phyloP scores from a whole-genome alignment of 2,888 invertebrate species.

The Sphaeridia pumilis region DNA sequence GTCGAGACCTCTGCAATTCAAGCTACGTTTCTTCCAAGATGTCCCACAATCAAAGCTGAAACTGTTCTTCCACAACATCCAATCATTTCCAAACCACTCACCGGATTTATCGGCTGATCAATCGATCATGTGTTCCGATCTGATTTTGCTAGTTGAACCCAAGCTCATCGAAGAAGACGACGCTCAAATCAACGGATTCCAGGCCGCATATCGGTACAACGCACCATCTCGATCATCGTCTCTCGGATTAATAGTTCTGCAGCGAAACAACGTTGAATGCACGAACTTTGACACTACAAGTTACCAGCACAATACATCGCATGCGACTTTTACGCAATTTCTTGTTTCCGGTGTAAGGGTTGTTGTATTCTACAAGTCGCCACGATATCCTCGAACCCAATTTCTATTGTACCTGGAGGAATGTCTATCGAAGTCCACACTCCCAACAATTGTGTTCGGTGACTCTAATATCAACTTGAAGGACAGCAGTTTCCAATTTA shows the following conservation, averaged over 20 bases:
- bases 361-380: too few relatives aligned
- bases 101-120: constrained; percentile 7
- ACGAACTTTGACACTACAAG: too few relatives aligned
- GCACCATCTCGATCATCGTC: not conserved
- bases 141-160: constrained; percentile 10
- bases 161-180: not conserved
- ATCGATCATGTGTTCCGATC: not conserved
- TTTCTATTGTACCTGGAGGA: not conserved
- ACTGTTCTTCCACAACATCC: constrained; percentile 18
- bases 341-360: too few relatives aligned
- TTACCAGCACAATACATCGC: too few relatives aligned
- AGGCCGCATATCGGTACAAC: not conserved
- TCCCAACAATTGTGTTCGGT: not conserved
- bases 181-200: not conserved
- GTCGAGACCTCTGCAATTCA: constrained; percentile 1
- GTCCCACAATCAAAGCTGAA: not conserved
- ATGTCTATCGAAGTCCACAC: not conserved
- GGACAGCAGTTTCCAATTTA: not conserved
- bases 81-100: constrained; percentile 7
- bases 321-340: too few relatives aligned
- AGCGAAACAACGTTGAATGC: too few relatives aligned
- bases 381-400: not conserved
- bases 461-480: constrained; percentile 9
- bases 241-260: constrained; percentile 1
- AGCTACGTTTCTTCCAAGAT: constrained; percentile 17